A percentile compares a stretch with the other conserved stretches of the same genome.
phyloP scores from a whole-genome alignment of 2,888 invertebrate genomes.

The Xylota segnis region DNA sequence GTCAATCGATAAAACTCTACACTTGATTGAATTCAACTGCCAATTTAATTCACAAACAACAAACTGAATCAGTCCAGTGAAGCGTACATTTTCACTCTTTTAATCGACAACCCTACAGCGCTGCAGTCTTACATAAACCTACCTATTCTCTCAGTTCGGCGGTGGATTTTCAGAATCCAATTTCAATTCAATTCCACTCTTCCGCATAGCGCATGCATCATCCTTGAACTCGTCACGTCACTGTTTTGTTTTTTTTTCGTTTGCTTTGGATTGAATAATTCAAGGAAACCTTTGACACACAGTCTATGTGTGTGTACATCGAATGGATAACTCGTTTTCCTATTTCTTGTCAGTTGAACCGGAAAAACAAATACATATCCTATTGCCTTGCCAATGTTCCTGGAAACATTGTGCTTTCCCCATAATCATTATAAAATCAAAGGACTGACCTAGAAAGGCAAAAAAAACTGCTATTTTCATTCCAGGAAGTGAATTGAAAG shows the following conservation, averaged over 20 bases:
- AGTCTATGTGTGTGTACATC: background rate
- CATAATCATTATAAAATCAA: slow-evolving; percentile 31
- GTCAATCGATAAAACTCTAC: background rate
- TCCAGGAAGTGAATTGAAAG: slow-evolving; percentile 31
- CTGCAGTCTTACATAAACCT: background rate
- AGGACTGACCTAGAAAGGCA: slow-evolving; percentile 25
- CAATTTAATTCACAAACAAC: slow-evolving; percentile 1
- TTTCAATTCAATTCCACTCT: background rate
- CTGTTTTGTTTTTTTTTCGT: background rate
- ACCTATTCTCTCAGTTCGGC: background rate
- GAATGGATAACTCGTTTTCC: background rate
- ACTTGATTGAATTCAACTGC: background rate
- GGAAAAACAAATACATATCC: slow-evolving; percentile 5
- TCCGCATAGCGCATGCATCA: background rate
- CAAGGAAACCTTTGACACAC: slow-evolving; percentile 6
- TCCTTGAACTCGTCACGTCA: background rate
- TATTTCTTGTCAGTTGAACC: slow-evolving; percentile 6
- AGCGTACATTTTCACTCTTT: background rate
- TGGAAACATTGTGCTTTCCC: slow-evolving; percentile 5
- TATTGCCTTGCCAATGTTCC: slow-evolving; percentile 6
- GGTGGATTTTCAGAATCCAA: slow-evolving; percentile 20
- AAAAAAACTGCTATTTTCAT: slow-evolving; percentile 17
- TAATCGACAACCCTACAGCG: background rate
- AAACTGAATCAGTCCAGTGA: background rate
- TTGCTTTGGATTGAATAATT: background rate